Conservation (phyloP, 2,113 vertebrate genomes). For the Coptodon rendalli region DNA sequence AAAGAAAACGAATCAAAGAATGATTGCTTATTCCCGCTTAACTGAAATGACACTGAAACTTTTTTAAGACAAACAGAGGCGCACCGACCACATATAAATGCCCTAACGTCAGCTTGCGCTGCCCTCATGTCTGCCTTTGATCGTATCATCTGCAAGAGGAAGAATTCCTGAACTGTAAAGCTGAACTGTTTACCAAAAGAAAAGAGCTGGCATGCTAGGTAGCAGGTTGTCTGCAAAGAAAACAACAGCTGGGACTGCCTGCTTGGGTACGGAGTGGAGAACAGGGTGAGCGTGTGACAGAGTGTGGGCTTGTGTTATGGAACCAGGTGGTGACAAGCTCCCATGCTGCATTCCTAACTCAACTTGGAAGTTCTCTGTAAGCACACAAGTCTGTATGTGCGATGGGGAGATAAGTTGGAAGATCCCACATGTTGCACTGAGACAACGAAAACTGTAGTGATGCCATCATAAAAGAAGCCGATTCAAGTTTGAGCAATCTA, state of each 20-base stretch:
- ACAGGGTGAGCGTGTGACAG: not conserved
- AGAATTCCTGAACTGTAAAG: not conserved
- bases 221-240: slow-evolving; percentile 55
- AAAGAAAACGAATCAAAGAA: not conserved
- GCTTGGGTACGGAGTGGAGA: slow-evolving; percentile 17
- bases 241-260: slow-evolving; percentile 55
- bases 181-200: not conserved
- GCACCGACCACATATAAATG: not conserved
- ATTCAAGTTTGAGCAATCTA: not conserved
- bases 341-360: slow-evolving; percentile 37
- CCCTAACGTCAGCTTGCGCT: not conserved
- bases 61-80: not conserved
- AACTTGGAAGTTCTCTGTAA: not conserved
- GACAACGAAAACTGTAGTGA: not conserved
- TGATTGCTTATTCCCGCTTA: not conserved
- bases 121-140: not conserved
- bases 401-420: not conserved
- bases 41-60: not conserved
- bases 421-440: not conserved
- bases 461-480: not conserved
- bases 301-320: not conserved
- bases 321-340: slow-evolving; percentile 16
- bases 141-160: not conserved
- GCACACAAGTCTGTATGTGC: not conserved
- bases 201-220: slow-evolving; percentile 38